Base-by-base conservation (phyloP, 1,140 invertebrate species). In the Trachymyrmex septentrionalis region DNA sequence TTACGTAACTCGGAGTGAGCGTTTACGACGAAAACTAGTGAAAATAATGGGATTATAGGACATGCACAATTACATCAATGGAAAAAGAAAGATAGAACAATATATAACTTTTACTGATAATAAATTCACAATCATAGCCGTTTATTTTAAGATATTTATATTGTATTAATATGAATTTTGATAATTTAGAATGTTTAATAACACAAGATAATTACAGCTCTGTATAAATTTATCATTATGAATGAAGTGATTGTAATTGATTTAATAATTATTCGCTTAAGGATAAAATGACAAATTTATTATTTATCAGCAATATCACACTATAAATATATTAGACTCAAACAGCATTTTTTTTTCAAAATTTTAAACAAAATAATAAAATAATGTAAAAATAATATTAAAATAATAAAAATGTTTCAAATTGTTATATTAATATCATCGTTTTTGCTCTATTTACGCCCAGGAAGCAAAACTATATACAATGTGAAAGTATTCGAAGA, bases 401-500 rank as follows among this genome's bases (percentile, higher is more conserved):
- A 57, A n/a, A n/a, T 44, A 44, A 44, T 44, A 44, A 44, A 44
- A 44, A 44, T 44, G 38, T 44, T 44, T 67, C 4, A 50, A 69
- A 69, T 44, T 24, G 21, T 69, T 50, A 69, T 57, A 55, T 50
- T 9, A 71, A 55, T 55, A 34, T 55, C 1, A 67, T 38, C 6
- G 55, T 85, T 85, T 88, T 77, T 75, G 77, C 76, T 38, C 69
- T 87, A 86, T 93, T 92, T 93, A 89, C 88, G 90, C 71, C 86
- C 86, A 73, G 91, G 90, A 91, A 92, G 81, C 76, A 85, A 93
- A 92, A 92, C 89, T 93, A 92, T 93, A 92, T 91, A 90, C 77
- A 82, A 92, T 92, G 93, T 93, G 93, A 94, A 93, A 93, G 93
- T 90, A 84, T 64, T 61, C 72, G 30, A 89, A 78, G 93, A 93